Percentiles rank a stretch among this genome's conserved stretches.
Conservation (phyloP, 2,797 vertebrate species). For the Eulemur coronatus region DNA sequence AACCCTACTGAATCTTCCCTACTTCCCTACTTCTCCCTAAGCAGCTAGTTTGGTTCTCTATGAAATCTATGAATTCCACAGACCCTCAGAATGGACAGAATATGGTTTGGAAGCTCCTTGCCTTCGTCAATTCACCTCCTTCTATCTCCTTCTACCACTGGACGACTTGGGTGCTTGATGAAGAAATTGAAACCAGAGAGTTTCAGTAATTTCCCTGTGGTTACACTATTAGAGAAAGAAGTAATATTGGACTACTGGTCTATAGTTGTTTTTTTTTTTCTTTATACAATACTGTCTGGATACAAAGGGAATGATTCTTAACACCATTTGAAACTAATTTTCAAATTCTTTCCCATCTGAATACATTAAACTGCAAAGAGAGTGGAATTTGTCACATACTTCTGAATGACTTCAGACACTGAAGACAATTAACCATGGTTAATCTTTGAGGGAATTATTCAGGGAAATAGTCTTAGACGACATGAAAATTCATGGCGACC, state of each 20-base stretch:
- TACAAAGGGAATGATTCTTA: not conserved
- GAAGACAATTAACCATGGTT: not conserved
- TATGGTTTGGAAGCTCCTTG: not conserved
- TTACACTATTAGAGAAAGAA: not conserved
- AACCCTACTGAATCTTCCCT: not conserved
- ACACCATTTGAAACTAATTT: not conserved
- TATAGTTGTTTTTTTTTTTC: not conserved
- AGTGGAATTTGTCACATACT: not conserved
- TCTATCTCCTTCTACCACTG: not conserved
- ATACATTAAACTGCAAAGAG: not conserved
- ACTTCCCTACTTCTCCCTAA: not conserved
- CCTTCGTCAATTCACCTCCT: not conserved
- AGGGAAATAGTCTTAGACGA: not conserved
- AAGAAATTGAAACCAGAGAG: not conserved
- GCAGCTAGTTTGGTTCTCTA: not conserved
- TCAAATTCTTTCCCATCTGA: not conserved
- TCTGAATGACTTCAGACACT: conserved; percentile 19
- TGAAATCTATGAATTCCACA: not conserved
- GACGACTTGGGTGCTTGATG: not conserved
- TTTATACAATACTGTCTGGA: not conserved
- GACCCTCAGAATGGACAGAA: not conserved
- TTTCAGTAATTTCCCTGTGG: not conserved
- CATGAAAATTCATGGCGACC: not conserved
- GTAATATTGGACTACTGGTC: not conserved
- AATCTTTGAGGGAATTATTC: not conserved